Evolutionary conservation across 2,888 invertebrate species (phyloP).

Genomic region (Cantharis nigra): DNA sequence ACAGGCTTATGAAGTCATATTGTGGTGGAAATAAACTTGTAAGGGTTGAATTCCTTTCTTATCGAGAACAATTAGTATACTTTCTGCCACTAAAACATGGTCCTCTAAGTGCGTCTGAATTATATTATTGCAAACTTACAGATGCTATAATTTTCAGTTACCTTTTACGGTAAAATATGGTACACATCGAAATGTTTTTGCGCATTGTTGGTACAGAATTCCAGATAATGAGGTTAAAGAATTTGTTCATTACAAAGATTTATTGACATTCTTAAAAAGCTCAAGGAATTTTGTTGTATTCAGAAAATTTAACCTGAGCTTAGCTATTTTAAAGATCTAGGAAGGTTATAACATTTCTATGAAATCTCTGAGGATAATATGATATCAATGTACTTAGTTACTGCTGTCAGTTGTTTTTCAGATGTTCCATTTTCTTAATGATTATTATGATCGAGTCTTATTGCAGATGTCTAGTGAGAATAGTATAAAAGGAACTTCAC

Average conservation of each 20-base stretch:
- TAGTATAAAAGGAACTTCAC: not conserved
- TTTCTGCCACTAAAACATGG: not conserved
- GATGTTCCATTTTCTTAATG: not conserved
- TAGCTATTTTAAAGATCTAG: not conserved
- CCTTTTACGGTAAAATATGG: not conserved
- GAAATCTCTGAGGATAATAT: not conserved
- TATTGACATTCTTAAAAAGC: slow-evolving; percentile 20
- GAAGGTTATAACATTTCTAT: not conserved
- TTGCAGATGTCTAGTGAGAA: not conserved
- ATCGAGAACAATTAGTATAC: not conserved
- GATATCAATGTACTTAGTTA: not conserved
- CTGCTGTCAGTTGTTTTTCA: not conserved
- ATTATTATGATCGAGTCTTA: not conserved
- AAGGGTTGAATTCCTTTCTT: not conserved
- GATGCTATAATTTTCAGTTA: not conserved
- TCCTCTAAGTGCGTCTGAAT: not conserved
- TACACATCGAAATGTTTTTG: not conserved
- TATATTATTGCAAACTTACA: not conserved
- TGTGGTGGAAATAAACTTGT: not conserved
- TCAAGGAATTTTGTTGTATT: slow-evolving; percentile 17
- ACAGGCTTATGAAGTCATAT: not conserved
- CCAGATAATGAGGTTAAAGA: slow-evolving; percentile 19
- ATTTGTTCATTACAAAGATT: slow-evolving; percentile 23
- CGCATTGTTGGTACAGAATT: slow-evolving; percentile 2
- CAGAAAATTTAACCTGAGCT: slow-evolving; percentile 9